Conservation (phyloP, 2,113 vertebrate genomes). For the Xenopus borealis region DNA sequence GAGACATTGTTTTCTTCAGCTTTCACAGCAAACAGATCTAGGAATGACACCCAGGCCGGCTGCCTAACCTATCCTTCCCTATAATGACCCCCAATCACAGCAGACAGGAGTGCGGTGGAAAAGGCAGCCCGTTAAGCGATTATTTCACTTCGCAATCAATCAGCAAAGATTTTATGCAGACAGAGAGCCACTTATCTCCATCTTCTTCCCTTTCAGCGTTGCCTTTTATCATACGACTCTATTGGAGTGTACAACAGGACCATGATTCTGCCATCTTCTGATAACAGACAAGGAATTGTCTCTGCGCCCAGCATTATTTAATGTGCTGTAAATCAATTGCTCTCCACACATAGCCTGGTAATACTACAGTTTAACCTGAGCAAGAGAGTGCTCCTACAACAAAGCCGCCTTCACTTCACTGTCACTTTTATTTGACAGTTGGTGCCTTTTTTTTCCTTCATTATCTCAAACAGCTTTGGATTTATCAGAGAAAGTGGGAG, state of each 20-base stretch:
- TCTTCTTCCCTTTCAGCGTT: slow-evolving; percentile 2
- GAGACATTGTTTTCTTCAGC: too few relatives aligned
- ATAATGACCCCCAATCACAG: neutral
- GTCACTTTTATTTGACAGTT: neutral
- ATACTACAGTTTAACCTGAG: slow-evolving; percentile 1
- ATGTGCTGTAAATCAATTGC: slow-evolving; percentile 24
- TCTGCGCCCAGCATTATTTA: neutral
- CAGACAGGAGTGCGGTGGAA: neutral
- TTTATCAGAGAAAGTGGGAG: neutral
- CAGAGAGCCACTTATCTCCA: slow-evolving; percentile 1
- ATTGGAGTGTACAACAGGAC: neutral
- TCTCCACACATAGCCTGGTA: neutral
- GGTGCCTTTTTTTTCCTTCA: neutral
- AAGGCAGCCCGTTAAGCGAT: neutral
- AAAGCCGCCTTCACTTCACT: neutral
- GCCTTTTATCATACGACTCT: neutral
- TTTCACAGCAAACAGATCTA: too few relatives aligned
- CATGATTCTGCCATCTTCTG: neutral
- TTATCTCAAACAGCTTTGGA: neutral
- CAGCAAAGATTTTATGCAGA: neutral
- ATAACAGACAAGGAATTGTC: slow-evolving; percentile 22
- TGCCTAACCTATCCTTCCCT: neutral
- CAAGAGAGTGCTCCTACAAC: neutral
- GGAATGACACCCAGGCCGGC: too few relatives aligned
- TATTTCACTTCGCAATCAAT: neutral